Conservation (phyloP, 2,113 vertebrate genomes). For the Heptranchias perlo region DNA sequence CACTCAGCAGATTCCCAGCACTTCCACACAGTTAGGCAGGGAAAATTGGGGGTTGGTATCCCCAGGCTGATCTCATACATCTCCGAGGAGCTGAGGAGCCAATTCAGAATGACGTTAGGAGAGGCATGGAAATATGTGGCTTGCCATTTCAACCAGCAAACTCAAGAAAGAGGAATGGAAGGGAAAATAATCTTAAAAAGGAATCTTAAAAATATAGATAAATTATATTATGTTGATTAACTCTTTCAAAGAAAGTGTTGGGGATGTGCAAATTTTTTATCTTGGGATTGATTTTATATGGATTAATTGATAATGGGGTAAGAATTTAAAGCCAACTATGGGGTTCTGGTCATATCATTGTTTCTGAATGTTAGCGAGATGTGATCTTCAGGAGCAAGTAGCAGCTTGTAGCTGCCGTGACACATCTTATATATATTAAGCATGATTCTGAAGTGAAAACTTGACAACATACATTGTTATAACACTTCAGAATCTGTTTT, state of each 20-base stretch:
- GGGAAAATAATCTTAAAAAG: background rate
- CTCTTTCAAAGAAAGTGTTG: background rate
- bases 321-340: background rate
- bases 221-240: background rate
- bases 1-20: background rate
- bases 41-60: background rate
- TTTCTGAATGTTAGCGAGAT: background rate
- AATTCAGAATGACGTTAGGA: background rate
- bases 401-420: background rate
- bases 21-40: background rate
- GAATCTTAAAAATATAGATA: background rate
- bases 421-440: no score
- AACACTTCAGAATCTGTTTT: background rate
- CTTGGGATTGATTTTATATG: background rate
- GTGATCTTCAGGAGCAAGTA: background rate
- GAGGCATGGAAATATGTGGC: background rate
- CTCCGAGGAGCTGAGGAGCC: background rate
- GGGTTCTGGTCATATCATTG: background rate
- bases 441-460: background rate
- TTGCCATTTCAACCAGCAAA: background rate
- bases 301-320: background rate
- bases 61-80: background rate
- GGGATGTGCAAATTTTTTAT: background rate
- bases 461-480: background rate
- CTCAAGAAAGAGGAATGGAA: background rate